Conservation (phyloP, 2,113 vertebrate species). For the Mustelus asterias region DNA sequence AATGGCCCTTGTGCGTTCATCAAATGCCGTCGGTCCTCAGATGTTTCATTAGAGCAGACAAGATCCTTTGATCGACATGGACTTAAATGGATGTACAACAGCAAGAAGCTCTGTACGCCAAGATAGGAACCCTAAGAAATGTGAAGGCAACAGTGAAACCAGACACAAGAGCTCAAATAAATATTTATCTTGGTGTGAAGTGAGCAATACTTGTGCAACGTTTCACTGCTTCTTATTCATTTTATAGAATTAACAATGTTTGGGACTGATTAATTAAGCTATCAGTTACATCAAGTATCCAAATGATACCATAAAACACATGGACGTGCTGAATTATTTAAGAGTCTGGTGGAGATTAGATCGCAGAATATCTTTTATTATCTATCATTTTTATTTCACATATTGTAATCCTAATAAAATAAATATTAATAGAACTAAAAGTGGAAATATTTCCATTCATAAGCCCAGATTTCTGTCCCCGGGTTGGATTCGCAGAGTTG, state of each 20-base stretch:
- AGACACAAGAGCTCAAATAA: neutral
- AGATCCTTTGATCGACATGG: neutral
- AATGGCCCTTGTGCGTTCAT: neutral
- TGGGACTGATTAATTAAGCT: neutral
- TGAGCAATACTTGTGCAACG: neutral
- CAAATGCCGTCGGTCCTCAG: neutral
- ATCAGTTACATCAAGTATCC: neutral
- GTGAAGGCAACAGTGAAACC: neutral
- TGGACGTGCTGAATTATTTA: neutral
- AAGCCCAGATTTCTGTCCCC: too few relatives aligned
- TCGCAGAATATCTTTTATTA: neutral
- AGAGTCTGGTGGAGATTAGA: neutral
- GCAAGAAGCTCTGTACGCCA: neutral
- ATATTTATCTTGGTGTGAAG: neutral
- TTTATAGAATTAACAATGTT: neutral
- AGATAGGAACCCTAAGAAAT: neutral
- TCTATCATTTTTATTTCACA: neutral
- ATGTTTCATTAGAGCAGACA: neutral
- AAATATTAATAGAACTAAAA: neutral
- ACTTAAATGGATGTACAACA: constrained; percentile 3
- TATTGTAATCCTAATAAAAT: neutral
- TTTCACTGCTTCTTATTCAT: neutral
- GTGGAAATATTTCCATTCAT: neutral
- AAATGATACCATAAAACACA: neutral
- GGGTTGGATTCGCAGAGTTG: too few relatives aligned